Conservation (phyloP, 2,888 invertebrate genomes). For the Cyrtodaria siliqua region DNA sequence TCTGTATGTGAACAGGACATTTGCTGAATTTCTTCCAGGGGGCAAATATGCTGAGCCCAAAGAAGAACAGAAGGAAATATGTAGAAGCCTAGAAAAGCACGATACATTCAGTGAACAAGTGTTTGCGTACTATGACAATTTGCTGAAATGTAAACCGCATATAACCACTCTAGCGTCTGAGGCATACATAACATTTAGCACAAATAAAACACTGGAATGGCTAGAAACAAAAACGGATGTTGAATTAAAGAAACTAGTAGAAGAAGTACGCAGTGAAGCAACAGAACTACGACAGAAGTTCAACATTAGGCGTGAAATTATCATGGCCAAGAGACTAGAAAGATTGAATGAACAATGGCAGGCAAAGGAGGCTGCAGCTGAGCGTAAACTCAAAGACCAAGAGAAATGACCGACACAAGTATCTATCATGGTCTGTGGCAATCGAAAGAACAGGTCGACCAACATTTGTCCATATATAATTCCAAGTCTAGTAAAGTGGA, state of each 20-base stretch:
- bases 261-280: slow-evolving; percentile 3
- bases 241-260: slow-evolving; percentile 2
- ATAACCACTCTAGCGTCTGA: slow-evolving; percentile 18
- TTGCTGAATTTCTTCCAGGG: slow-evolving; percentile 7
- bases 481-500: slow-evolving; percentile 14
- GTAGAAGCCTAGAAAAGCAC: slow-evolving; percentile 6
- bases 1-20: slow-evolving; percentile 11
- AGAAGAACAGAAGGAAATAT: neutral
- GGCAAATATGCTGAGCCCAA: slow-evolving; percentile 2
- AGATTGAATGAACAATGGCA: slow-evolving; percentile 15
- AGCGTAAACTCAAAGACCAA: neutral
- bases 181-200: slow-evolving; percentile 11
- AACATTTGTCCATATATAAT: neutral
- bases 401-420: slow-evolving; percentile 9
- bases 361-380: too few species aligned
- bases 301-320: slow-evolving; percentile 13
- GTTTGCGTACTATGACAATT: slow-evolving; percentile 20
- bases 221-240: slow-evolving; percentile 3
- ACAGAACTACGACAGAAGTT: slow-evolving; percentile 11
- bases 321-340: slow-evolving; percentile 7
- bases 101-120: slow-evolving; percentile 12
- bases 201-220: too few species aligned
- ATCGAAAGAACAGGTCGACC: slow-evolving; percentile 2
- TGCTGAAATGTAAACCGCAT: slow-evolving; percentile 15
- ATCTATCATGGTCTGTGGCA: slow-evolving; percentile 25